Conservation (phyloP, 2,888 invertebrate genomes). For the Thera britannica region DNA sequence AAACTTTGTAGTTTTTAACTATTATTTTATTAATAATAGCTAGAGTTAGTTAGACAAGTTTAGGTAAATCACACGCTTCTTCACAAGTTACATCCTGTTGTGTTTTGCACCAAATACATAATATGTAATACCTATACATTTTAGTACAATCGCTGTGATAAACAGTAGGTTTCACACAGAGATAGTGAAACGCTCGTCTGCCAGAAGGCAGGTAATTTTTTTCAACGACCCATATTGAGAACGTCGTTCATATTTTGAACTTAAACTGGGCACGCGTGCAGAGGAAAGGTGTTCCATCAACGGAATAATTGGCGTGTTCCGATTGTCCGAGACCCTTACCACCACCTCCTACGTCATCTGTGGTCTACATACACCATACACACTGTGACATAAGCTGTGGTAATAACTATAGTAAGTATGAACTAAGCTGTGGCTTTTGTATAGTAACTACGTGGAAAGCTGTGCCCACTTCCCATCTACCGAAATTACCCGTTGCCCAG, state of each 20-base stretch:
- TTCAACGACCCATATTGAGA: background rate
- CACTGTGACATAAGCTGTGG: slow-evolving; percentile 21
- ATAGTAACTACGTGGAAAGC: slow-evolving; percentile 15
- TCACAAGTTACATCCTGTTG: too few relatives aligned
- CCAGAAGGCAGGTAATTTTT: slow-evolving; percentile 11
- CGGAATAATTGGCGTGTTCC: slow-evolving; percentile 71
- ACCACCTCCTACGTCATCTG: slow-evolving; percentile 29
- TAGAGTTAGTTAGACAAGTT: too few relatives aligned
- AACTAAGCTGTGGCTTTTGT: slow-evolving; percentile 8
- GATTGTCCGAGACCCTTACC: slow-evolving; percentile 57
- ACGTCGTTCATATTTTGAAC: slow-evolving; percentile 16
- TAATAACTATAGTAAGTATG: slow-evolving; percentile 2
- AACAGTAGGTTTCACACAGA: background rate
- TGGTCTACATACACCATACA: slow-evolving; percentile 1
- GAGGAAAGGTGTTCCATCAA: slow-evolving; percentile 75
- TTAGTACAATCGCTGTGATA: background rate
- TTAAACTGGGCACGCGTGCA: slow-evolving; percentile 42
- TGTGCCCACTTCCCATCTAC: slow-evolving; percentile 28
- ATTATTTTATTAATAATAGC: too few relatives aligned
- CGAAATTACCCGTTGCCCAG: slow-evolving; percentile 21
- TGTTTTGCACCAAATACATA: too few relatives aligned
- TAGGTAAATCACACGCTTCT: too few relatives aligned
- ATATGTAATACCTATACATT: too few relatives aligned
- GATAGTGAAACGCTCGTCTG: background rate
- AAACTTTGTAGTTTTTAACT: too few relatives aligned